Base-by-base conservation (phyloP, 2,113 vertebrate genomes). In the Perca flavescens region DNA sequence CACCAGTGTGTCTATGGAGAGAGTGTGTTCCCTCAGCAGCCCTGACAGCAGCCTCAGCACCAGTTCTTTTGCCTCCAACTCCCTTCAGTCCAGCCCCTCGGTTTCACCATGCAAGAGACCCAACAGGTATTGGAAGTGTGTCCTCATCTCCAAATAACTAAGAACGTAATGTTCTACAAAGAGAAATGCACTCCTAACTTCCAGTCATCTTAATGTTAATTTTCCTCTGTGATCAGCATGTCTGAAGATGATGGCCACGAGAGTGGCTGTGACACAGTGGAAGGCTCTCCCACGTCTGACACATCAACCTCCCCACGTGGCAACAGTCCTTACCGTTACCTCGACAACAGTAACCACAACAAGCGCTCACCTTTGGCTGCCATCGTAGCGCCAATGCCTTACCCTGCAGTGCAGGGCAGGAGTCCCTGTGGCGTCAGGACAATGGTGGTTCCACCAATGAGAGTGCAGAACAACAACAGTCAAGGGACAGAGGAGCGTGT, bases 1-100 rank as follows among this genome's bases (percentile, higher is more conserved):
- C 91, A 97, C 97, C 84, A 92, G 86, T 25, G 94, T 99, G 93
- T 97, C 97, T 70, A 97, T 99, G 36, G 97, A 97, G 83, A 96
- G 97, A 0, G 97, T 98, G 76, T 99, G 98, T 88, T 99, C 98
- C 2, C 93, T 99, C 34, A 99, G 98, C 92, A 99, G 98, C 85
- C 98, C 98, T 0, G 97, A 99, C 31, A 99, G 98, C 93, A 99
- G 97, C n/a, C 93, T 99, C 88, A 99, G 98, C 88, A 98, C 97
- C 62, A 97, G 97, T 84, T 99, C 97, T 0, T 96, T 93, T 3
- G 90, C 97, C 58, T 96, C 95, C 6, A 91, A 94, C 86, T 99
- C 98, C 0, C 95, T 93, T 13, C 97, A 96, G 77, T 99, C 97
- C 82, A 99, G 97, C 92, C 98, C 98, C 0, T 98, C 97, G 2